A percentile compares a stretch with the other conserved stretches of the same genome.
Evolutionary conservation across 2,797 vertebrate species (phyloP).

Genomic region (Syngnathus acus): DNA sequence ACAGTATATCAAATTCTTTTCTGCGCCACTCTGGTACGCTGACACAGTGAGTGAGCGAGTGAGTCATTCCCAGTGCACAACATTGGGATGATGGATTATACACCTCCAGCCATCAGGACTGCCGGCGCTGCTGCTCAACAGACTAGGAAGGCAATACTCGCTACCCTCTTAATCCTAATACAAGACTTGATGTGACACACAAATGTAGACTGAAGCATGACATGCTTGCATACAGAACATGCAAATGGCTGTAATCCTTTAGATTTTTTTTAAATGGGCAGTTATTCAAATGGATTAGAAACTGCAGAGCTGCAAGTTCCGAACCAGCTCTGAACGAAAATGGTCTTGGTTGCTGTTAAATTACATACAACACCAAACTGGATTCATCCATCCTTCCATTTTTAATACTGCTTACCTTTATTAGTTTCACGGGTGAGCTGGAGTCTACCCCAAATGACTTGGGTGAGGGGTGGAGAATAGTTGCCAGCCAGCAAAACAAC

Average conservation of each 20-base stretch:
- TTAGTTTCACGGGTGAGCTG: no score
- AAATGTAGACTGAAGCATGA: background rate
- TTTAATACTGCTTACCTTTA: no score
- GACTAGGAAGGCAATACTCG: constrained; percentile 29
- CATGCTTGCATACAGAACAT: background rate
- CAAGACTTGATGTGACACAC: constrained; percentile 16
- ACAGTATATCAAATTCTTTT: constrained; percentile 40
- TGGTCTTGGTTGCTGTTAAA: no score
- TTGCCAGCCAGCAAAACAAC: no score
- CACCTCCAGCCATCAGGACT: constrained; percentile 54
- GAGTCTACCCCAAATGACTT: no score
- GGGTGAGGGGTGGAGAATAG: no score
- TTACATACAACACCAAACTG: no score
- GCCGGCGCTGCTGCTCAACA: constrained; percentile 42
- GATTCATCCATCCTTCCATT: no score
- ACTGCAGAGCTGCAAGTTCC: background rate
- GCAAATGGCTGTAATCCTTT: background rate
- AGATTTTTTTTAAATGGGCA: background rate
- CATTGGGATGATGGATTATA: constrained; percentile 59
- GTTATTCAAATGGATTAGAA: background rate
- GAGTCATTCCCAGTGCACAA: constrained; percentile 44
- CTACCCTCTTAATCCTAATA: constrained; percentile 44
- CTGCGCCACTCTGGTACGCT: constrained; percentile 33
- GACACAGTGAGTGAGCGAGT: constrained; percentile 28
- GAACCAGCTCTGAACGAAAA: background rate